Base-by-base conservation (phyloP, 2,797 vertebrate genomes). In the Anomalospiza imberbis region DNA sequence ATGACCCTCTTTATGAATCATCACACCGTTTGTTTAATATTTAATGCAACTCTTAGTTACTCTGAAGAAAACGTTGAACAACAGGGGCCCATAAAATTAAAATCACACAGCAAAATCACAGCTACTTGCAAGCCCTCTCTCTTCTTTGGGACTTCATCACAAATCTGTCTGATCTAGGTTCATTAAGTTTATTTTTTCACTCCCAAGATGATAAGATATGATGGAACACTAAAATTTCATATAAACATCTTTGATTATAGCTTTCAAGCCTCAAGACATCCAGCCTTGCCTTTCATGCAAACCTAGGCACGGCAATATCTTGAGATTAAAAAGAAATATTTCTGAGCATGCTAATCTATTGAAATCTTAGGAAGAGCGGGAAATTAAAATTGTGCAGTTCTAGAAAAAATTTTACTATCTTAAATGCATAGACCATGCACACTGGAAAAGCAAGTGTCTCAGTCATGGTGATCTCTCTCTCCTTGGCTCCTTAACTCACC, bases 1-100 rank as follows among this genome's bases (percentile, higher is more conserved):
- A 94, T 95, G 94, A 96, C 95, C 95, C 91, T 93, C 88, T 91
- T 95, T 91, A 93, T 96, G 95, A 97, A 96, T 96, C 96, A 94
- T 79, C 91, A 94, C 83, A 86, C 88, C 83, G 7, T 96, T 97
- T 91, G 91, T 94, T 96, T 94, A 96, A 96, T 96, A 95, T 94
- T 95, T 96, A 96, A 96, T 94, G 84, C 65, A 93, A 89, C 83
- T 90, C 83, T 89, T 90, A 93, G 89, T 93, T 91, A 95, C 63
- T 94, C 76, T 76, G 78, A 90, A 96, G 88, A 88, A 96, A 94
- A 86, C 1, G 13, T 10, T 90, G 88, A 95, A 88, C 91, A 96
- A 95, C 85, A 86, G 88, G 74, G 83, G 79, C 67, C 80, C 83
- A 87, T 95, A 94, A 93, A 95, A 96, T 89, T 94, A 94, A 93